Percentiles rank a stretch among this genome's conserved stretches.
phyloP scores from a whole-genome alignment of 2,888 invertebrate species.

The Diplazon laetatorius region DNA sequence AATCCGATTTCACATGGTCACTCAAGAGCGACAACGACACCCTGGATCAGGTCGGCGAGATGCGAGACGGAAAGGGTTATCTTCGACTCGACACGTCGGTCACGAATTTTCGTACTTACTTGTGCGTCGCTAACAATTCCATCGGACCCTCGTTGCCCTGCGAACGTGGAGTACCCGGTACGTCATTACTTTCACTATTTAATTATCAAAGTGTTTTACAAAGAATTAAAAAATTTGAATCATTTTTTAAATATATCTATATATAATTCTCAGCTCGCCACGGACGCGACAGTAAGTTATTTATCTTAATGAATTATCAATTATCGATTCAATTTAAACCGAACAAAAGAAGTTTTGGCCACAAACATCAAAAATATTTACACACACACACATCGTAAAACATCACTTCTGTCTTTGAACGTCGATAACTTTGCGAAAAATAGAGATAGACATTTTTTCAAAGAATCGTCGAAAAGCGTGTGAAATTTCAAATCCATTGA shows the following conservation, averaged over 20 bases:
- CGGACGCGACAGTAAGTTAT: slow-evolving; percentile 67
- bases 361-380: no score
- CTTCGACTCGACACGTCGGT: slow-evolving; percentile 86
- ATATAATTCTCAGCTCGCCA: slow-evolving; percentile 65
- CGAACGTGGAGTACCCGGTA: slow-evolving; percentile 84
- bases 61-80: slow-evolving; percentile 84
- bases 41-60: slow-evolving; percentile 85
- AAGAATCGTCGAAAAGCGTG: no score
- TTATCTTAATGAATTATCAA: background rate
- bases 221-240: background rate
- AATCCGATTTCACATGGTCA: slow-evolving; percentile 92
- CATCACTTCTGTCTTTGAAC: no score
- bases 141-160: slow-evolving; percentile 87
- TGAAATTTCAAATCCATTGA: no score
- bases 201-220: slow-evolving; percentile 8
- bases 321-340: no score
- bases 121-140: slow-evolving; percentile 93
- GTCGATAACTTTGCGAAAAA: no score
- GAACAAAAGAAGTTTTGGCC: no score
- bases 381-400: no score
- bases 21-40: slow-evolving; percentile 93
- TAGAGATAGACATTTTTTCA: no score
- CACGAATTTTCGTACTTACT: slow-evolving; percentile 89
- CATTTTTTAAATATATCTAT: slow-evolving; percentile 40
- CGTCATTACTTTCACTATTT: slow-evolving; percentile 64